Conservation (phyloP, 1,140 invertebrate genomes). For the Agraylea sexmaculata region DNA sequence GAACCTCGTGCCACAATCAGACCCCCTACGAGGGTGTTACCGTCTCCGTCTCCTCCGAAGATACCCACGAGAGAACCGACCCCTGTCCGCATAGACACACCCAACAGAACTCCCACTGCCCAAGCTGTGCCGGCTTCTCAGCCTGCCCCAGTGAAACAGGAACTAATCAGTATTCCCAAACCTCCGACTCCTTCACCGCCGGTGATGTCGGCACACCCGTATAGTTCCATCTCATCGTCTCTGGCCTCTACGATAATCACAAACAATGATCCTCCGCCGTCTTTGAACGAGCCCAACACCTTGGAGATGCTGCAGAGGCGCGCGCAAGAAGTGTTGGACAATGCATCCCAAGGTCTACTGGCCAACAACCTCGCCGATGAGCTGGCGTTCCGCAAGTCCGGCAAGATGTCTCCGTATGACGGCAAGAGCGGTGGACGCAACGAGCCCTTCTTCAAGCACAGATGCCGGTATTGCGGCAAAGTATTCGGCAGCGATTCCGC, state of each 20-base stretch:
- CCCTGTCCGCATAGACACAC: conserved; percentile 28
- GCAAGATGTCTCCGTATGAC: conserved; percentile 66
- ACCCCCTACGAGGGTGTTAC: conserved; percentile 25
- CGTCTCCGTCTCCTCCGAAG: conserved; percentile 36
- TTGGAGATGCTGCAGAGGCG: conserved; percentile 83
- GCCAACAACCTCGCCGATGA: conserved; percentile 82
- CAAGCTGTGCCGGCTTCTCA: conserved; percentile 34
- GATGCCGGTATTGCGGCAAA: conserved; percentile 96
- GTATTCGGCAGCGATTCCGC: conserved; percentile 96
- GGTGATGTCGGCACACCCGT: conserved; percentile 33
- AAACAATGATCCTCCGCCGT: conserved; percentile 66
- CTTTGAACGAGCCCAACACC: conserved; percentile 76
- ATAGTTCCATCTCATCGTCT: conserved; percentile 53
- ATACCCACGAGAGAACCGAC: conserved; percentile 42
- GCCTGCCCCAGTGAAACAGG: conserved; percentile 32
- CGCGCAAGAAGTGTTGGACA: conserved; percentile 82
- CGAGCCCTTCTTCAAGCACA: conserved; percentile 92
- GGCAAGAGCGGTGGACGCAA: conserved; percentile 65
- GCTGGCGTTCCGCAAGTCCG: conserved; percentile 67
- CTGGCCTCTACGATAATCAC: conserved; percentile 79
- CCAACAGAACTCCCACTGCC: conserved; percentile 36
- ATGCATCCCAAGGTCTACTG: conserved; percentile 78
- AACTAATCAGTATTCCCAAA: conserved; percentile 39
- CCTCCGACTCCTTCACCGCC: conserved; percentile 31
- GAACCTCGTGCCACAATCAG: conserved; percentile 21